phyloP scores from a whole-genome alignment of 1,140 invertebrate genomes.

The Paraescarpia echinospica region DNA sequence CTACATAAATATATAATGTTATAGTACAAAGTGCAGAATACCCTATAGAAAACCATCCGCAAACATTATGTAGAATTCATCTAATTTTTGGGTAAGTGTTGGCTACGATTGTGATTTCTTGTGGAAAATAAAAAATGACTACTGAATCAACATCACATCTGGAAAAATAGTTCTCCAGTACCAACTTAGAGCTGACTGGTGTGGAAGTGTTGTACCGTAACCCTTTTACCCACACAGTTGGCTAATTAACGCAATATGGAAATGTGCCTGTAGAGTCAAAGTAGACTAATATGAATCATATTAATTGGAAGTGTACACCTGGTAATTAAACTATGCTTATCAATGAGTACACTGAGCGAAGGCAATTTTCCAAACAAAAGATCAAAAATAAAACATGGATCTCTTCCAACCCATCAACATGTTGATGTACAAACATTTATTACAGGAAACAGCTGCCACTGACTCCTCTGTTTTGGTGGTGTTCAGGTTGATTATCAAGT shows the following conservation, averaged over 20 bases:
- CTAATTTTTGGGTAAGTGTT: not conserved
- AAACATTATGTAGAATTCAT: too few species aligned
- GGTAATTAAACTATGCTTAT: not conserved
- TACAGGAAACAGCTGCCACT: not conserved
- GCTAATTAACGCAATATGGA: not conserved
- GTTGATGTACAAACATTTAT: not conserved
- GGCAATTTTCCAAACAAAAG: not conserved
- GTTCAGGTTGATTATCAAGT: not conserved
- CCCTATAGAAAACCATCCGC: too few species aligned
- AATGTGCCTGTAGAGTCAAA: not conserved
- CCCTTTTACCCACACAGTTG: not conserved
- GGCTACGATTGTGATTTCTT: not conserved
- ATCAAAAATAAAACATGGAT: not conserved
- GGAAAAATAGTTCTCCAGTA: not conserved
- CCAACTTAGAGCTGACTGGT: too few species aligned
- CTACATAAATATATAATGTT: too few species aligned
- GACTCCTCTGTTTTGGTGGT: not conserved
- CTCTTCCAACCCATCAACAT: not conserved
- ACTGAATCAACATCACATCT: not conserved
- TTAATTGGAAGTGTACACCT: not conserved
- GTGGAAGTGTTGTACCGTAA: not conserved
- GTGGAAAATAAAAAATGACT: not conserved
- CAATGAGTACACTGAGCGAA: not conserved
- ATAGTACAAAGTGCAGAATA: too few species aligned
- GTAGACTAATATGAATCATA: not conserved